Percentiles rank a stretch among this genome's conserved stretches.
These are phyloP conservation scores for Scortum barcoo DNA, from an alignment of 2,113 vertebrate species.

Conservation along the genomic window DNA sequence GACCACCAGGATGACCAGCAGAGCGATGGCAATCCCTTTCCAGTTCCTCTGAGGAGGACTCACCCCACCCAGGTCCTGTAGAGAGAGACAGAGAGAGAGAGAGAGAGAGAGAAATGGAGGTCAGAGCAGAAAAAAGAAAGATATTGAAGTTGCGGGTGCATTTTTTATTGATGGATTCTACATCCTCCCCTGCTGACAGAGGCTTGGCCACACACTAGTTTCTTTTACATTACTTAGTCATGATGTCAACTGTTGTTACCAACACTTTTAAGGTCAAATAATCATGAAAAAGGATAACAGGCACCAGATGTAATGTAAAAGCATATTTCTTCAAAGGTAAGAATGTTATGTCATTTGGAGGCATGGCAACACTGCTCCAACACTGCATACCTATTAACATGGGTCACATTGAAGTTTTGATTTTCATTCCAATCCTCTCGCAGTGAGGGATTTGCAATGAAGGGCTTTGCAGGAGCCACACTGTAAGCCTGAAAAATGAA, in stretches of 20 bases:
- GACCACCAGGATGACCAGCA: slow-evolving; percentile 98
- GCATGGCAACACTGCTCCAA: background rate
- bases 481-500: slow-evolving; percentile 7
- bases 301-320: background rate
- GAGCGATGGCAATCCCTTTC: slow-evolving; percentile 98
- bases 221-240: background rate
- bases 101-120: background rate
- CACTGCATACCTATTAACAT: slow-evolving; percentile 19
- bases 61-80: slow-evolving; percentile 94
- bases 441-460: slow-evolving; percentile 27
- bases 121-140: background rate
- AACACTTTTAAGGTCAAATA: background rate
- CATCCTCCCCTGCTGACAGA: background rate
- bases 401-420: slow-evolving; percentile 11
- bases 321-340: background rate
- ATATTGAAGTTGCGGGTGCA: background rate
- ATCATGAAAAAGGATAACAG: background rate
- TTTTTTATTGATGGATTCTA: background rate
- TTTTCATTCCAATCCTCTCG: slow-evolving; percentile 8
- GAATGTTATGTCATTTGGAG: background rate
- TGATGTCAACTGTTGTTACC: background rate
- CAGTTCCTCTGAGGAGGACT: slow-evolving; percentile 97
- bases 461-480: slow-evolving; percentile 26
- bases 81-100: slow-evolving; percentile 56
- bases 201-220: background rate